phyloP scores from a whole-genome alignment of 2,797 vertebrate genomes.

The Rhadinocentrus ornatus region DNA sequence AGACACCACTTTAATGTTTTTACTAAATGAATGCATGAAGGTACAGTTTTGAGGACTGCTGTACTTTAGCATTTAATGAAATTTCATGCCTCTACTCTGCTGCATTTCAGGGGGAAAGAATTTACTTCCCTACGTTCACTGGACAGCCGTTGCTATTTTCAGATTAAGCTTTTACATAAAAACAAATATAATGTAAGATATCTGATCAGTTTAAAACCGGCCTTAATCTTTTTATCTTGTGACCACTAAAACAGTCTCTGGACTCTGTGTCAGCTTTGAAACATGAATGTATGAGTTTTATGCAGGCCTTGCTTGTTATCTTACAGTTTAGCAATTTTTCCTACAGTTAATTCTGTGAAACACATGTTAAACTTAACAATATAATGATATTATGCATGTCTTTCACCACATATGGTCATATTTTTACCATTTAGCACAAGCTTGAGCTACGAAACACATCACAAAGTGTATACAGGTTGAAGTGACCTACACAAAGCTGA shows the following conservation, averaged over 20 bases:
- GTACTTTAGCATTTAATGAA: no score
- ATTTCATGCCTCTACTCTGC: not conserved
- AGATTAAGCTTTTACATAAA: conserved; percentile 15
- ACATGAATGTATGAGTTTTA: not conserved
- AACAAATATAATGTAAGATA: conserved; percentile 19
- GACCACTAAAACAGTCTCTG: not conserved
- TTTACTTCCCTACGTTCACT: not conserved
- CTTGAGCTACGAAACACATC: conserved; percentile 11
- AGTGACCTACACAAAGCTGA: conserved; percentile 83
- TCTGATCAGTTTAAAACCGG: conserved; percentile 11
- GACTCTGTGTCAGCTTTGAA: conserved; percentile 4
- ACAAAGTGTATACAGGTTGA: conserved; percentile 59
- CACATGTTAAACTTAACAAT: not conserved
- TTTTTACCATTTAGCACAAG: not conserved
- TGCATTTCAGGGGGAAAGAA: conserved; percentile 8
- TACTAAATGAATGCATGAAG: no score
- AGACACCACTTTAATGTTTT: conserved; percentile 1
- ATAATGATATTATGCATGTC: not conserved
- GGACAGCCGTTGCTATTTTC: conserved; percentile 10
- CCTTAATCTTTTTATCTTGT: conserved; percentile 6
- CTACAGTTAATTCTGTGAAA: not conserved
- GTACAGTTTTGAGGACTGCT: no score
- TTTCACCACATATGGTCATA: not conserved
- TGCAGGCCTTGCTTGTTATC: not conserved
- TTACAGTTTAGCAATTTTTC: no score